Evolutionary conservation across 2,113 vertebrate genomes (phyloP), one percentile per base, ranked within the genome.

Genomic region (Ramphastos sulfuratus): DNA sequence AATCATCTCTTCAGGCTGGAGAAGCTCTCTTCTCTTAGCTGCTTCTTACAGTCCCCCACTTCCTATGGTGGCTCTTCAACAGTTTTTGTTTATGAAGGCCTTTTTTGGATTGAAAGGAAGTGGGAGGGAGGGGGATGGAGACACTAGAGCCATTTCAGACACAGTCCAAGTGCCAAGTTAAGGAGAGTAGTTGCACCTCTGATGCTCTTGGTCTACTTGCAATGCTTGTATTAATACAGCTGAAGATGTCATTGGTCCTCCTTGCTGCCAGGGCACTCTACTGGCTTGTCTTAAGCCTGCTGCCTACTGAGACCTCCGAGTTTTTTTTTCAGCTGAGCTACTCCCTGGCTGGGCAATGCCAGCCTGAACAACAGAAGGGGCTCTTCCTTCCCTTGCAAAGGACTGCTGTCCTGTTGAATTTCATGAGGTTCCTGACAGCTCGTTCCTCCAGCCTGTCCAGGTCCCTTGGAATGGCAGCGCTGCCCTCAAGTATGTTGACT

Each of bases 1-100:
- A 83, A 46, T 3, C 14, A 55, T 25, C 7, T 76, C 25, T 37
- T 73, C 16, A 80, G 20, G 9, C 30, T 80, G 42, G 15, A 80
- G 50, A 60, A 61, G 19, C 25, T 73, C 37, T 54, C 19, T 30
- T 73, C 37, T 54, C 19, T n/a, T 72, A 44, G 5, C 30, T 23
- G 65, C 18, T 58, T 86, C 33, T 89, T 9, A 28, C 33, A 66
- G 50, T 9, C 28, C 18, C 8, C 14, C 0, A 0, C 4, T 5
- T 60, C 16, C 39, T 25, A 58, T 70, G 52, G 10, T 87, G 46
- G 27, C 46, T 23, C 20, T 74, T 91, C n/a, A 44, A 46, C 1
- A 19, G 2, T 66, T 82, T 14, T 78, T 2, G 0, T 60, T 69
- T 77, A 18, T 69, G 4, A 3, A 1, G 66, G 9, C 4, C 19